Evolutionary conservation across 37 sponge, comb jelly and placozoan genomes (phyloP), one percentile per base, ranked within the genome.

Genomic region (Chondrilla cf. caribensis): DNA sequence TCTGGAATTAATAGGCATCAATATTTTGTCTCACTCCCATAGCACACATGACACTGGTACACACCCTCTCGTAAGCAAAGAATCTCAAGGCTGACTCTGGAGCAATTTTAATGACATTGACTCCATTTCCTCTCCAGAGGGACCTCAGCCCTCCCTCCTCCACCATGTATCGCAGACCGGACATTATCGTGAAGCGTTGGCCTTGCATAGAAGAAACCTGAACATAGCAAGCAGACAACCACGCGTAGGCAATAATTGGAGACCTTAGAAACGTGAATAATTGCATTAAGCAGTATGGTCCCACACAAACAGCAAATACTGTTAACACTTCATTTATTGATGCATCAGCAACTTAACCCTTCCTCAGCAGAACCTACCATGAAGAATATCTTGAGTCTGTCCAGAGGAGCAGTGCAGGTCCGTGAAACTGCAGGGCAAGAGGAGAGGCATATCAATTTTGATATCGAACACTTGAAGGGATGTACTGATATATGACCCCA

Each of bases 61-160:
- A 36, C 51, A 92, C 96, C 64, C 90, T 70, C 44, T 96, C 97
- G 82, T 88, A 96, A 31, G 95, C 95, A 86, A 88, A 92, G 87
- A 98, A 98, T n/a, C 92, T 84, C 6, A 98, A 81, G 1, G 96
- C 97, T 21, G 94, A 89, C 68, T 98, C 99, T 22, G 99, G 99
- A 8, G 92, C 97, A 42, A 98, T 98, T 84, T 98, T 98, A 59
- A 95, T 39, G 3, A 96, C 94, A 79, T 96, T 98, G 72, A 96
- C 86, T 26, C 99, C 99, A 84, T 98, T 98, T 39, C 99, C 99
- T 77, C 99, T 75, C 99, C 99, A 98, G 37, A 98, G 83, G n/a
- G 94, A 96, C 77, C 87, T 71, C 62, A 89, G 80, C 43, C 93
- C 92, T 31, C 99, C 99, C 60, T 98, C 99, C 28, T 85, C 58